Conservation (phyloP, 2,113 vertebrate genomes). For the Callipepla californica region DNA sequence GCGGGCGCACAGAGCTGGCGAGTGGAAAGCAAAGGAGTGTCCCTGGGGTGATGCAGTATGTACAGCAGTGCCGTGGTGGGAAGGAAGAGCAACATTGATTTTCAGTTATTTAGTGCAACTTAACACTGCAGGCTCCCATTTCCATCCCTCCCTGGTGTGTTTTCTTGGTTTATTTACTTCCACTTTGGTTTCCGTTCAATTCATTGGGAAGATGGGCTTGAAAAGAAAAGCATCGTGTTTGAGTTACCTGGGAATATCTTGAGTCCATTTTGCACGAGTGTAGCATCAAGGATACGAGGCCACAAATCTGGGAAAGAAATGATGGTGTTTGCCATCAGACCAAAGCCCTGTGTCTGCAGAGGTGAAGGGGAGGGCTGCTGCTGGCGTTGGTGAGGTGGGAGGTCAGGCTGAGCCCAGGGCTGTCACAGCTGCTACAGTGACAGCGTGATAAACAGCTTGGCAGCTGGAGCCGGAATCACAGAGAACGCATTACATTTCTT, state of each 20-base stretch:
- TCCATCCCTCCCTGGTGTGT: slow-evolving; percentile 10
- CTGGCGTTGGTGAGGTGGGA: not conserved
- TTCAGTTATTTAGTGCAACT: slow-evolving; percentile 59
- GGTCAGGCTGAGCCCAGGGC: not conserved
- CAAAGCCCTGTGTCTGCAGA: not conserved
- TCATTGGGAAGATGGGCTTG: not conserved
- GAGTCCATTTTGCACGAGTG: not conserved
- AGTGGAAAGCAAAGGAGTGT: not conserved
- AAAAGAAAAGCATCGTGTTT: fast-evolving
- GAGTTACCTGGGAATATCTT: not conserved
- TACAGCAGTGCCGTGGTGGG: not conserved
- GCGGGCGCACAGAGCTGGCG: not conserved
- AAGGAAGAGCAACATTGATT: slow-evolving; percentile 59
- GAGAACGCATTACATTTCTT: not conserved
- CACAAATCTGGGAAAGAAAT: fast-evolving
- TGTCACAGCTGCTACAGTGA: not conserved
- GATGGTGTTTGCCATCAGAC: fast-evolving
- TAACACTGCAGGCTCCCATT: slow-evolving; percentile 15
- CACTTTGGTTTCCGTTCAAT: not conserved
- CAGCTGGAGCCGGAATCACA: slow-evolving; percentile 19
- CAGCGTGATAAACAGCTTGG: slow-evolving; percentile 1
- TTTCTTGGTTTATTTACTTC: not conserved
- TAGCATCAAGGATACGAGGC: fast-evolving
- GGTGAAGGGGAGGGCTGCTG: fast-evolving
- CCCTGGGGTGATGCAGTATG: not conserved